Conservation (phyloP, 2,113 vertebrate species). For the Sander lucioperca region DNA sequence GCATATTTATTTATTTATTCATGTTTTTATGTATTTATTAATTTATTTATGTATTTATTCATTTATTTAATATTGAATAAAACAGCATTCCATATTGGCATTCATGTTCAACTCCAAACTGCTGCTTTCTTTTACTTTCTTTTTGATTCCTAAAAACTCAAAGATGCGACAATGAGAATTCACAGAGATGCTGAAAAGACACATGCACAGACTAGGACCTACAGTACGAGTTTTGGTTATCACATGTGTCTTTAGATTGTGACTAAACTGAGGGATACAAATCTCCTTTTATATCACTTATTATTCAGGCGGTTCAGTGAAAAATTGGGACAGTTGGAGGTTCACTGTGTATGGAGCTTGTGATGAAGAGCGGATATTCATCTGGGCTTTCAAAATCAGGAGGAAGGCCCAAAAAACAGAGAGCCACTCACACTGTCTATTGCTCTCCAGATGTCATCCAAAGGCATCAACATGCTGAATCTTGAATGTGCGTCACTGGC, state of each 20-base stretch:
- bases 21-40: no score
- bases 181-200: conserved; percentile 8
- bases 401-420: conserved; percentile 55
- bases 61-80: no score
- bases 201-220: not conserved
- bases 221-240: not conserved
- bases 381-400: conserved; percentile 56
- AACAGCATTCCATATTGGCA: no score
- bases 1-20: no score
- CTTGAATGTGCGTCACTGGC: conserved; percentile 58
- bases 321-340: conserved; percentile 29
- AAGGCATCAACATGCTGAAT: conserved; percentile 54
- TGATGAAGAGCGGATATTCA: conserved; percentile 40
- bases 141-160: not conserved
- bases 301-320: conserved; percentile 15
- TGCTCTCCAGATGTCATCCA: conserved; percentile 53
- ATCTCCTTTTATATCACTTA: not conserved
- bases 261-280: not conserved
- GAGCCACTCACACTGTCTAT: conserved; percentile 57
- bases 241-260: not conserved
- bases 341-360: conserved; percentile 41
- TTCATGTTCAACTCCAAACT: conserved; percentile 21
- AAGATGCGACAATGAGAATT: not conserved
- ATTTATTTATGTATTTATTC: no score
- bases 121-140: not conserved